Conservation (phyloP, 2,797 vertebrate species). For the Gymnopithys bicolor region DNA sequence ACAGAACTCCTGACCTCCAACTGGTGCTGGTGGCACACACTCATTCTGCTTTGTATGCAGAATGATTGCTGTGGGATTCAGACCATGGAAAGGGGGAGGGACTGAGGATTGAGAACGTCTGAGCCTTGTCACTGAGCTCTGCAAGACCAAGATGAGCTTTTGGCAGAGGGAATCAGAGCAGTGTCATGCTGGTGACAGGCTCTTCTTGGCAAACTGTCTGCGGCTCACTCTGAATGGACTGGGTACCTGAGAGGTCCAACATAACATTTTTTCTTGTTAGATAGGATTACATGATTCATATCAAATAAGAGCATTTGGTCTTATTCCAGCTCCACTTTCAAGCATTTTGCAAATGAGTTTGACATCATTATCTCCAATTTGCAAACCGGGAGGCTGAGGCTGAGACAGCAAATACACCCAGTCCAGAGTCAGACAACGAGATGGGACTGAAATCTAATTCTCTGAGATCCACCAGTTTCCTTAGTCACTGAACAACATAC, state of each 20-base stretch:
- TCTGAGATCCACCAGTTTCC: background rate
- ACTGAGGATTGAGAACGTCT: background rate
- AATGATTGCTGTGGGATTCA: background rate
- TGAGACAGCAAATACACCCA: background rate
- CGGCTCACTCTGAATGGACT: background rate
- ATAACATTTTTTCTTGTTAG: background rate
- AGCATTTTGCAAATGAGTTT: background rate
- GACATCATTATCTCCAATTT: background rate
- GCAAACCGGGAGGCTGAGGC: background rate
- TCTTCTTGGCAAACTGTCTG: background rate
- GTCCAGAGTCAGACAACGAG: background rate
- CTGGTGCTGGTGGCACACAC: background rate
- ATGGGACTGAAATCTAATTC: background rate
- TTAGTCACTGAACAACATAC: background rate
- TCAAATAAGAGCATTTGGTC: background rate
- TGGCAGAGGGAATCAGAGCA: fast-evolving
- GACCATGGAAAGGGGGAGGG: background rate
- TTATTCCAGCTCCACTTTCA: background rate
- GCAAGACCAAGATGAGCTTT: background rate
- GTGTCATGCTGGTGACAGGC: fast-evolving
- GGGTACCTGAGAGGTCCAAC: background rate
- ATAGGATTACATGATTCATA: background rate
- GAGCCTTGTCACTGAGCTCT: background rate
- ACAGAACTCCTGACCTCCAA: background rate
- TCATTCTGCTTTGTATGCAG: fast-evolving